Percentiles rank a stretch among this genome's conserved stretches.
phyloP scores from a whole-genome alignment of 2,113 vertebrate genomes.

The human (Homo sapiens) region DNA sequence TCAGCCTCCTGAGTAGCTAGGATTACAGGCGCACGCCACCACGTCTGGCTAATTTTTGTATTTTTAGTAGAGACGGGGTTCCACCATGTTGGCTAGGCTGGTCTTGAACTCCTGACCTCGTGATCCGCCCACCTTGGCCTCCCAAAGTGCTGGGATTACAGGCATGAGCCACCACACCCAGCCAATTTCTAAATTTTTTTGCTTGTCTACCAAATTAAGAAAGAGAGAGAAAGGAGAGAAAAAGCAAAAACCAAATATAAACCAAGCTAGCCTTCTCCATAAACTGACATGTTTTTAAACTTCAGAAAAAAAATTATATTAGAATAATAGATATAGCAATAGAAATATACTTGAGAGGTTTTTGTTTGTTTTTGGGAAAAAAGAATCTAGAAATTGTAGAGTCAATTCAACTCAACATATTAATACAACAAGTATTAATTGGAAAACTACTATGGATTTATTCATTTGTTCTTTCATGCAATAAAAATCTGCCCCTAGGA shows the following conservation, averaged over 20 bases:
- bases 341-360: neutral
- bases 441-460: neutral
- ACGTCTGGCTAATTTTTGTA: too few species aligned
- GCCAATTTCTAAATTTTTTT: neutral
- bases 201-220: neutral
- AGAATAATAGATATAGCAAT: neutral
- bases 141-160: too few species aligned
- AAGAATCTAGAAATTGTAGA: neutral
- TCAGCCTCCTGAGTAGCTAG: too few species aligned
- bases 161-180: too few species aligned
- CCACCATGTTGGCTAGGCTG: too few species aligned
- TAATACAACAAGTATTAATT: neutral
- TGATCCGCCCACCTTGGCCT: too few species aligned
- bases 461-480: neutral
- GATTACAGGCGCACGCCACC: too few species aligned
- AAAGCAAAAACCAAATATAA: neutral
- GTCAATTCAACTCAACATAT: neutral
- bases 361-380: neutral
- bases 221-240: neutral
- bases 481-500: neutral
- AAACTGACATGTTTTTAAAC: neutral
- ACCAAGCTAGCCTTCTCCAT: neutral
- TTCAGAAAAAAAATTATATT: neutral
- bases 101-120: too few species aligned
- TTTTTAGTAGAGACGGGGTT: too few species aligned